Conservation (phyloP, 1,140 invertebrate species). For the Cyclina sinensis region DNA sequence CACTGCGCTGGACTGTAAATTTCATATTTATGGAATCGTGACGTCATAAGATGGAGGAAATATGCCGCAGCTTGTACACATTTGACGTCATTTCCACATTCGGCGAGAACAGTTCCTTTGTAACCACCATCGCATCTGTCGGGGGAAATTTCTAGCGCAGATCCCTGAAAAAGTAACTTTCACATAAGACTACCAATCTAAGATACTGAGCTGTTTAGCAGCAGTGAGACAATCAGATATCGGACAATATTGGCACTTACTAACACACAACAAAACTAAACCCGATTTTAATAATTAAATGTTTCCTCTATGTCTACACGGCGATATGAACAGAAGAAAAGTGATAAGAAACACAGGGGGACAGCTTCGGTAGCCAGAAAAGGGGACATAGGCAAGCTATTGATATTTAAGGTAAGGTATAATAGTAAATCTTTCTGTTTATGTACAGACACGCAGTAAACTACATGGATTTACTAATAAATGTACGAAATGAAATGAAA, state of each 20-base stretch:
- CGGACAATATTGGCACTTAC: no score
- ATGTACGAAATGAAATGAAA: no score
- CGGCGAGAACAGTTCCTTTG: constrained; percentile 42
- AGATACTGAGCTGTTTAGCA: not conserved
- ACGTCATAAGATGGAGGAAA: constrained; percentile 48
- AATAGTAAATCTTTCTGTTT: no score
- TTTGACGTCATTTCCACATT: constrained; percentile 28
- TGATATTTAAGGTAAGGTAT: no score
- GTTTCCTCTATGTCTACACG: not conserved
- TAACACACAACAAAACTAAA: no score
- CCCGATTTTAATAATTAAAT: not conserved
- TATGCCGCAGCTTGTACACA: constrained; percentile 23
- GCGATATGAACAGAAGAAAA: not conserved
- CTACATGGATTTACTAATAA: no score
- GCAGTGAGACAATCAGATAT: no score
- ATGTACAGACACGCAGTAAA: no score
- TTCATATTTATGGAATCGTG: constrained; percentile 28
- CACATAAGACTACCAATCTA: not conserved
- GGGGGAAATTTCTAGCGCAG: not conserved
- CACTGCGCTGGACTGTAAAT: constrained; percentile 27
- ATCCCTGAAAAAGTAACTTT: constrained; percentile 23
- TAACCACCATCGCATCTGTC: constrained; percentile 40
- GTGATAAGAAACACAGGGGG: no score
- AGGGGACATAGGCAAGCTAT: no score
- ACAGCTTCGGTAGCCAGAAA: no score